A percentile compares a stretch with the other conserved stretches of the same genome.
phyloP scores from a whole-genome alignment of 2,888 invertebrate species.

The Leistus spinibarbis region DNA sequence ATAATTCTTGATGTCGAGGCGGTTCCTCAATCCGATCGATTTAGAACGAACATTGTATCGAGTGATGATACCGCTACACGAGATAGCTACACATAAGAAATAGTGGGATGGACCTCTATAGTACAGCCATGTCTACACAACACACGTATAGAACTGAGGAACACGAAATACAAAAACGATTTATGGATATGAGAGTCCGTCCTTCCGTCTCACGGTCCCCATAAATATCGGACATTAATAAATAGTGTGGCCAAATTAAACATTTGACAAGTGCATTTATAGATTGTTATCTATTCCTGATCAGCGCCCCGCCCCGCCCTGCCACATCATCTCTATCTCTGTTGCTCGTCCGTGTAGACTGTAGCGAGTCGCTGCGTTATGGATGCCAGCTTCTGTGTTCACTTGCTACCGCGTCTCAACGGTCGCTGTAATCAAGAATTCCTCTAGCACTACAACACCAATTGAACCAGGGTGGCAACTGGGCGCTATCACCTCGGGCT shows the following conservation, averaged over 20 bases:
- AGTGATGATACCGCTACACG: background rate
- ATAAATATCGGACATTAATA: constrained; percentile 54
- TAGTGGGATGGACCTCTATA: background rate
- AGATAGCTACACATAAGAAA: background rate
- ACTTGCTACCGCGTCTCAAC: background rate
- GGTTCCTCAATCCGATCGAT: constrained; percentile 8
- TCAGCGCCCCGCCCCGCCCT: background rate
- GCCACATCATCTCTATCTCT: background rate
- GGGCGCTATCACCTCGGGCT: background rate
- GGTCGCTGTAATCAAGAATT: background rate
- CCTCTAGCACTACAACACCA: background rate
- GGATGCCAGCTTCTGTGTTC: background rate
- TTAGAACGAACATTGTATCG: background rate
- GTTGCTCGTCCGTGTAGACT: background rate
- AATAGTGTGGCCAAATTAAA: constrained; percentile 54
- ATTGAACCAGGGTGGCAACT: background rate
- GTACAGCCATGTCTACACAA: background rate
- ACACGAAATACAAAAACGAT: background rate
- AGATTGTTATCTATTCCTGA: constrained; percentile 49
- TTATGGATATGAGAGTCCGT: constrained; percentile 15
- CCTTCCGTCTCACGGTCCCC: constrained; percentile 46
- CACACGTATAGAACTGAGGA: background rate
- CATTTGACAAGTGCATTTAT: constrained; percentile 52
- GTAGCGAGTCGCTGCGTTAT: background rate
- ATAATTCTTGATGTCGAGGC: constrained; percentile 24